Base-by-base conservation (phyloP, 2,797 vertebrate genomes). In the Amazona finschi region DNA sequence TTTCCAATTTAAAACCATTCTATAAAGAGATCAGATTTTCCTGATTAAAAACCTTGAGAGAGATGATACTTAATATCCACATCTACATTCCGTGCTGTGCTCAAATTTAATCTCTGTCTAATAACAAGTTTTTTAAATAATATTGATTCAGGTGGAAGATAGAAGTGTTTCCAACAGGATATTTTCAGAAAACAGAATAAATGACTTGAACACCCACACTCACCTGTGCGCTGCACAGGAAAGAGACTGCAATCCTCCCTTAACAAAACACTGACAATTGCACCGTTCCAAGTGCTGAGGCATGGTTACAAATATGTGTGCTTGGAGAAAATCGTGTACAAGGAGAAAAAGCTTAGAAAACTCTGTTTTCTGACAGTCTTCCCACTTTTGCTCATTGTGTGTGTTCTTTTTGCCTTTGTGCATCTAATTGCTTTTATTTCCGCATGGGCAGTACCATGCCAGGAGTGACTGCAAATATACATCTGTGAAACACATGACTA, bases 11-110 rank as follows among this genome's bases (percentile, higher is more conserved):
- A 87, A 94, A 95, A 76, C 70, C 64, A 62, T 76, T 86, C 71
- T 74, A 52, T 78, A 79, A 91, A 84, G 67, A 93, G 80, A 90
- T 93, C 87, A 80, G 85, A 94, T 95, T 93, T 91, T 76, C 62
- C 67, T 88, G 93, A 96, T 96, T 93, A 96, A 88, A 94, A 92
- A 58, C 55, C 85, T 94, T 73, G 83, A 90, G 69, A 95, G 31
- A 13, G 43, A 18, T 91, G 67, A 21, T 89, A 82, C 94, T 96
- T 94, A 94, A 96, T 95, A 94, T 82, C 89, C 90, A 70, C 85
- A 74, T 94, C 94, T 92, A 87, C 80, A 89, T 95, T 96, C 79
- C 53, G 39, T 0, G 0, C 67, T 62, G 49, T 61, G 22, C 43
- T 85, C 70, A 90, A 90, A 82, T 89, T 91, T 94, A 86, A 95